Evolutionary conservation across 2,888 invertebrate genomes (phyloP), one percentile per base, ranked within the genome.

Genomic region (Acleris sparsana): DNA sequence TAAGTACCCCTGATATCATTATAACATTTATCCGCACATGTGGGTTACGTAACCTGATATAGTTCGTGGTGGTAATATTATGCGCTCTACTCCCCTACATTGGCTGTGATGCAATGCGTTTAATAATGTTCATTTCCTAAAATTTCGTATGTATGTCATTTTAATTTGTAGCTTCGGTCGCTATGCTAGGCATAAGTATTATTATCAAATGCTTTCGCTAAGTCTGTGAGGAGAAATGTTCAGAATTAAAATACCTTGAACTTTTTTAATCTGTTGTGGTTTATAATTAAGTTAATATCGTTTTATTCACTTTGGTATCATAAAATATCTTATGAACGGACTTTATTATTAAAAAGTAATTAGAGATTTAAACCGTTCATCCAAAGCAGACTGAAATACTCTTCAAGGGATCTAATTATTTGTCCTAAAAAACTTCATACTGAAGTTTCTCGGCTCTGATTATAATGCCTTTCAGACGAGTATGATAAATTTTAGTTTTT

Each of bases 11-110:
- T 59, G 64, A 71, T 65, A 71, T 75, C 75, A 75, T 70, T 69
- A 69, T 76, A 69, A 69, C 64, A 71, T 71, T 65, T 55, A 66
- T 61, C 53, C 63, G 46, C 17, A 17, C 46, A 46, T 46, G 17
- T 67, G 57, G 55, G 59, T 79, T 82, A 80, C 80, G 76, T 79
- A 80, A 84, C 73, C 69, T 71, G 72, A 79, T 81, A 78, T 74
- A 71, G 70, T 76, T 76, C 69, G 56, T 20, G 57, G 49, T 65
- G 51, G 61, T 64, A 68, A 68, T 61, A 68, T 48, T 71, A 79
- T 72, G 72, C 77, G 82, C 71, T 79, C 84, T 71, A 84, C 78
- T 84, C 80, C 68, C 82, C 83, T 76, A 84, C 76, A 77, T 85
- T 53, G 72, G 68, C 69, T 72, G 70, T 80, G 79, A 75, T 76